Base-by-base conservation (phyloP, 2,113 vertebrate genomes). In the Syngnathus floridae region DNA sequence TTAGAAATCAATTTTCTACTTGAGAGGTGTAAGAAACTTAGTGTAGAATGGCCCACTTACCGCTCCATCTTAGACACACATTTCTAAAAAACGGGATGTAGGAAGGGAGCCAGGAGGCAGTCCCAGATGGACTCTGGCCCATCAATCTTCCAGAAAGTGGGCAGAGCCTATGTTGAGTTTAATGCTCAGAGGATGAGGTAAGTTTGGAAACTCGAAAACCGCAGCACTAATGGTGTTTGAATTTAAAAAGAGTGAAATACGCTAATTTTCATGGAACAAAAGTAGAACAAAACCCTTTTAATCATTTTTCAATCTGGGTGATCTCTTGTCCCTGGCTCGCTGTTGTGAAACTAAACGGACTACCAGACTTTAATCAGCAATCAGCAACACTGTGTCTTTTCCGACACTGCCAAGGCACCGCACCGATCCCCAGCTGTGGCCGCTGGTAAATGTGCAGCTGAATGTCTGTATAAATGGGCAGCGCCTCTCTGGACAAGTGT, bases 401-500 rank as follows among this genome's bases (percentile, higher is more conserved):
- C 82, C 85, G 80, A 79, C 79, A 84, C 57, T 73, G 77, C 81
- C 80, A 78, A 78, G 84, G 84, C 86, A 81, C 75, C 73, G 80
- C 77, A 79, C 79, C 77, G 82, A 87, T 82, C 79, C 79, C 85
- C 82, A 87, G 86, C 85, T 88, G 84, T 74, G 86, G 78, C 71
- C 78, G 81, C 76, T 74, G 76, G 69, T 82, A 87, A 84, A 81
- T 74, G 82, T 81, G 78, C 72, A 74, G 77, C 71, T 77, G 84
- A 82, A 80, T 81, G 86, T 82, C 77, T 81, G 79, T 83, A 84
- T 84, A 90, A 90, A 86, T 86, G 86, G 82, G 79, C 79, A 81
- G 74, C 78, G 80, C 86, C 88, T 87, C 85, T 89, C 83, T 82
- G 87, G 89, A 90, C 87, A 87, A 83, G 87, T 83, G 82, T 75